phyloP scores from a whole-genome alignment of 2,888 invertebrate species.

The Cryptops parisi region DNA sequence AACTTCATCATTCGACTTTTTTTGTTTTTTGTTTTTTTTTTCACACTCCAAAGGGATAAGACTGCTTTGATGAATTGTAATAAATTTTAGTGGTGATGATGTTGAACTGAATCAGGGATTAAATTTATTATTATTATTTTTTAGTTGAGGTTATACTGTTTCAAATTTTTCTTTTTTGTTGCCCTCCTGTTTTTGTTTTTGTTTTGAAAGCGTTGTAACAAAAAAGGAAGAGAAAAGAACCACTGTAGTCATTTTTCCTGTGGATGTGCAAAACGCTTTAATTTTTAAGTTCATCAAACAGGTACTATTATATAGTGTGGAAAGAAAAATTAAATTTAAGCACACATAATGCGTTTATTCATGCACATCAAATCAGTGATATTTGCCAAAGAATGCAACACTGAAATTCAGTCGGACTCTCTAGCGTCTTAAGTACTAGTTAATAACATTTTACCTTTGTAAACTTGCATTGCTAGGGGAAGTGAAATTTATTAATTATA shows the following conservation, averaged over 20 bases:
- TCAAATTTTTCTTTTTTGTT: too few species aligned
- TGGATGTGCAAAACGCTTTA: too few species aligned
- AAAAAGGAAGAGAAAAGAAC: too few species aligned
- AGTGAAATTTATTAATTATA: not conserved
- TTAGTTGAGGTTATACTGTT: too few species aligned
- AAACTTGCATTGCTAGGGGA: not conserved
- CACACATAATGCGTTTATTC: not conserved
- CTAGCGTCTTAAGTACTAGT: not conserved
- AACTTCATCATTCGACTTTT: not conserved
- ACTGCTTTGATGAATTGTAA: too few species aligned
- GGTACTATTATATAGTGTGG: not conserved
- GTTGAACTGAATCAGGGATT: too few species aligned
- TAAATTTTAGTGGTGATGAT: too few species aligned
- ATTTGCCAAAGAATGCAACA: conserved; percentile 13
- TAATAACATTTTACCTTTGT: not conserved
- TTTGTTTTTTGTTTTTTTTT: not conserved
- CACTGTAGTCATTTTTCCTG: too few species aligned
- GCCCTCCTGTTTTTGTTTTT: too few species aligned
- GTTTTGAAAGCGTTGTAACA: too few species aligned
- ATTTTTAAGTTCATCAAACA: not conserved
- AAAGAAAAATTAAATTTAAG: not conserved
- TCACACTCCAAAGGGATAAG: not conserved
- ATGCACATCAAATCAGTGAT: conserved; percentile 7
- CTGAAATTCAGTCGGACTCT: not conserved
- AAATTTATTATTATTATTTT: too few species aligned